These are phyloP conservation scores for Nephrocerus scutellatus DNA, from an alignment of 2,888 invertebrate species.

Conservation along the genomic window DNA sequence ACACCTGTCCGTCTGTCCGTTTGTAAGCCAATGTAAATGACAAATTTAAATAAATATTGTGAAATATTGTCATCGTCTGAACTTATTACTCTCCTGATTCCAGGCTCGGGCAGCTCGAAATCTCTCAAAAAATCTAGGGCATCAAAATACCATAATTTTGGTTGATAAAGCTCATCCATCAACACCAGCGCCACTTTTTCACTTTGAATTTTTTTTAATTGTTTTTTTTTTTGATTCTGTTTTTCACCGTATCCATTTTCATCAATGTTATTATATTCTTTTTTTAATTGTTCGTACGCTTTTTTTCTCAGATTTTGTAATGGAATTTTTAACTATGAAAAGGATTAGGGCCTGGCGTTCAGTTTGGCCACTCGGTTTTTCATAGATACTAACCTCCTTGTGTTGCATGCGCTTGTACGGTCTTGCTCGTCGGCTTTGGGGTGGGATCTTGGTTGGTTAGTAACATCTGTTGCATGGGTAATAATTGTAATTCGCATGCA, in stretches of 20 bases:
- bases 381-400: no score
- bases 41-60: conserved; percentile 3
- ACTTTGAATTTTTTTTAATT: conserved; percentile 24
- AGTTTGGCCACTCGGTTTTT: no score
- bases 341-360: no score
- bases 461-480: no score
- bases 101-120: conserved; percentile 6
- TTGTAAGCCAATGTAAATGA: conserved; percentile 2
- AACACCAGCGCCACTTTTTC: conserved; percentile 8
- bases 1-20: no score
- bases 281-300: conserved; percentile 5
- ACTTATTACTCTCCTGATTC: conserved; percentile 7
- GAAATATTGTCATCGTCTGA: conserved; percentile 34
- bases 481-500: no score
- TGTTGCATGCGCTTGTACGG: no score
- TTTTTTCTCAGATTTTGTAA: no score
- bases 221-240: conserved; percentile 6
- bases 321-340: no score
- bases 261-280: conserved; percentile 9
- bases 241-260: conserved; percentile 7
- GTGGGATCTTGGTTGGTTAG: no score
- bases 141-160: conserved; percentile 11
- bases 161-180: conserved; percentile 8
- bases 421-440: no score
- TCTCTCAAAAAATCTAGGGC: conserved; percentile 10